These are phyloP conservation scores for Ornithoptera priamus DNA, from an alignment of 2,888 invertebrate genomes.

Conservation along the genomic window DNA sequence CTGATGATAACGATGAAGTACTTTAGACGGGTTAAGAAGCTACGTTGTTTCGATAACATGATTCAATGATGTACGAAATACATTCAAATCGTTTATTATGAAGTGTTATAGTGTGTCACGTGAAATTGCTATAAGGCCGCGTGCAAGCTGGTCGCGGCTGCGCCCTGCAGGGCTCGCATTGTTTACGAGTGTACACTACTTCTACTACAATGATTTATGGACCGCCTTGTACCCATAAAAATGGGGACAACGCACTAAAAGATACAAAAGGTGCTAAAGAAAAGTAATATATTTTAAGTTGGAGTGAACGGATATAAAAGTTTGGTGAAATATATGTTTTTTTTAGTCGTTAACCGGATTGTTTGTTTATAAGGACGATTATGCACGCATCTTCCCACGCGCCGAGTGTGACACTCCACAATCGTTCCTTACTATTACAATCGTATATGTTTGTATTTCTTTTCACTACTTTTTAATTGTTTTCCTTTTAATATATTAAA, in stretches of 20 bases:
- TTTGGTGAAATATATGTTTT: conserved; percentile 78
- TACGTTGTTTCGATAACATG: neutral
- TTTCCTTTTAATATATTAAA: neutral
- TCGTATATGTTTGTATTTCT: neutral
- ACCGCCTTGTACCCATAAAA: conserved; percentile 74
- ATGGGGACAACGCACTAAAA: conserved; percentile 77
- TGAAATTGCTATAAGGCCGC: conserved; percentile 17
- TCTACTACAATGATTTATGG: conserved; percentile 79
- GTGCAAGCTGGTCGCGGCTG: conserved; percentile 32
- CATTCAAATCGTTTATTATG: neutral
- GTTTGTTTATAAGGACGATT: conserved; percentile 75
- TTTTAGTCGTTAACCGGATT: conserved; percentile 70
- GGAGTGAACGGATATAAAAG: conserved; percentile 75
- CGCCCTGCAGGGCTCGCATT: conserved; percentile 63
- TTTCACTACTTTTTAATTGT: neutral
- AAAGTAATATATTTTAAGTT: conserved; percentile 78
- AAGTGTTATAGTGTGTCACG: conserved; percentile 7
- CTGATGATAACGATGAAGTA: too few species aligned
- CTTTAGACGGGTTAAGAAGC: neutral
- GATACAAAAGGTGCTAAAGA: conserved; percentile 80
- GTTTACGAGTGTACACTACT: conserved; percentile 73
- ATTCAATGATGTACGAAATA: neutral
- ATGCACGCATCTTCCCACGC: conserved; percentile 66
- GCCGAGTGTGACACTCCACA: conserved; percentile 6
- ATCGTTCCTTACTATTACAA: neutral